Conservation (phyloP, 2,888 invertebrate species). For the Thereva nobilitata region DNA sequence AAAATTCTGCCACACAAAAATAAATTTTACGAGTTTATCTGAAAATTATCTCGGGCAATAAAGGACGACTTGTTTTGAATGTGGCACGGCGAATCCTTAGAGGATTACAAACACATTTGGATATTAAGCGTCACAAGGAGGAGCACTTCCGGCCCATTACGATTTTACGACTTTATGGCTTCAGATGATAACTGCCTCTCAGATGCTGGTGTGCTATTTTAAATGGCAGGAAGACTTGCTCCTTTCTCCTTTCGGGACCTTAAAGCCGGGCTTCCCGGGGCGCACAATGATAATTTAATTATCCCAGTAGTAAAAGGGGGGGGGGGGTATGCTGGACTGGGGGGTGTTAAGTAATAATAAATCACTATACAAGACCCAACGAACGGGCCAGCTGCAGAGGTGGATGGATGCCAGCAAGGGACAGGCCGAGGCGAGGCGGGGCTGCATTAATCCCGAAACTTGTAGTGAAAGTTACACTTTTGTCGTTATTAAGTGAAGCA, state of each 20-base stretch:
- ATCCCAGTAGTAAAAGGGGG: slow-evolving; percentile 5
- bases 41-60: slow-evolving; percentile 14
- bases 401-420: no score
- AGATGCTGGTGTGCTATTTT: slow-evolving; percentile 1
- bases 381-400: no score
- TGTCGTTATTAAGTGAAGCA: slow-evolving; percentile 5
- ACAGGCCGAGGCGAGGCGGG: neutral
- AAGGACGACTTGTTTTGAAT: neutral
- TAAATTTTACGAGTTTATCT: neutral
- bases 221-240: no score
- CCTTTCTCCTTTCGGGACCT: no score
- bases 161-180: slow-evolving; percentile 30
- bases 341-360: slow-evolving; percentile 15
- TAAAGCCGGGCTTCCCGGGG: neutral
- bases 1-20: no score
- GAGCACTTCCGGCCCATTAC: slow-evolving; percentile 25
- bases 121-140: slow-evolving; percentile 25
- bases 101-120: slow-evolving; percentile 24
- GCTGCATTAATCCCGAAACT: slow-evolving; percentile 25
- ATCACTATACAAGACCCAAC: neutral
- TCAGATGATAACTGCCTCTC: slow-evolving; percentile 29
- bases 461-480: slow-evolving; percentile 20
- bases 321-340: neutral
- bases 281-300: slow-evolving; percentile 29
- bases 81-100: slow-evolving; percentile 5